Evolutionary conservation across 1,140 invertebrate genomes (phyloP), one percentile per base, ranked within the genome.

Genomic region (Camponotus vicinus): DNA sequence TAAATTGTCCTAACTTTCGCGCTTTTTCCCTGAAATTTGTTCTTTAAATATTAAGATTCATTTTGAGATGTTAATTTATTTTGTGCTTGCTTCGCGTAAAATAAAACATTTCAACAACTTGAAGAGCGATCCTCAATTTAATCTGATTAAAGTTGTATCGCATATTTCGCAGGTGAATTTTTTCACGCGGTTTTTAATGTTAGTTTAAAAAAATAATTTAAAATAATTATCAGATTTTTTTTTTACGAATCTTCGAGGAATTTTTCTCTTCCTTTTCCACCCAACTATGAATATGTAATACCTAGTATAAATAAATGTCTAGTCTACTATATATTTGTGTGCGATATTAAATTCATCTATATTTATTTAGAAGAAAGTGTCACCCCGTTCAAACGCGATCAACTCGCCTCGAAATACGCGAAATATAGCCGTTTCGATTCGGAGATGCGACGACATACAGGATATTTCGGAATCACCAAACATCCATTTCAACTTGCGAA

Each of bases 351-450:
- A 59, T 80, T 78, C 11, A 34, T 55, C n/a, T n/a, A 59, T 27
- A 61, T 61, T 61, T 57, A 49, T 49, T 75, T 6, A 21, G 37
- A 34, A 69, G 37, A 27, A 83, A 83, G 69, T 49, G 69, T 83
- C 79, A 83, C 79, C 79, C 79, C 27, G 69, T 83, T 75, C 27
- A 42, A 73, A 57, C 79, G 79, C 79, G 59, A 75, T 75, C 40
- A 70, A 75, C 57, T 8, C 15, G 45, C 34, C 49, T 80, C 49
- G 40, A 61, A 63, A 61, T n/a, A 70, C 55, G 45, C 77, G 79
- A 34, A 27, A 27, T 40, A 49, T 40, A 52, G 49, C 13, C 40
- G 69, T 73, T 71, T 21, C 55, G 52, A 78, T 55, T 80, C 45
- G 45, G 13, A 59, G 15, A 42, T 42, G 27, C 67, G 37, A 57